phyloP scores from a whole-genome alignment of 2,888 invertebrate species.

The Macrophya alboannulata region DNA sequence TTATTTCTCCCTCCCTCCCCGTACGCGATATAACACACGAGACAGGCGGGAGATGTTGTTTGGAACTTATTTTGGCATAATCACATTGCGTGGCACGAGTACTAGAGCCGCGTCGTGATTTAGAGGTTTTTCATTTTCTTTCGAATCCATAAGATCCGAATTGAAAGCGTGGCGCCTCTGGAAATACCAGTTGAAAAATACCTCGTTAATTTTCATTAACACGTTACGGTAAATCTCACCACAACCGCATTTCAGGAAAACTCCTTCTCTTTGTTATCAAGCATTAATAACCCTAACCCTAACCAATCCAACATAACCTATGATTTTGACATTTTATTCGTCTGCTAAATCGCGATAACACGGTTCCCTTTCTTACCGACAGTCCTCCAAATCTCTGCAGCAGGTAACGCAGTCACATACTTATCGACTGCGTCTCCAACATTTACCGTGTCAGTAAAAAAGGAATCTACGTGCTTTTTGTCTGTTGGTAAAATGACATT shows the following conservation, averaged over 20 bases:
- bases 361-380: conserved; percentile 11
- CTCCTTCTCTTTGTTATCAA: conserved; percentile 45
- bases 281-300: conserved; percentile 11
- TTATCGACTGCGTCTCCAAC: background rate
- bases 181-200: conserved; percentile 64
- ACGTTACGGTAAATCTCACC: background rate
- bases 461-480: background rate
- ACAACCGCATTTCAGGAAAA: background rate
- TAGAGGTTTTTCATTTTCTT: conserved; percentile 68
- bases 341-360: background rate
- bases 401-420: background rate
- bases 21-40: conserved; percentile 52
- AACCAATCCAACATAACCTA: conserved; percentile 11
- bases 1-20: background rate
- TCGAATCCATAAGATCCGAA: conserved; percentile 70
- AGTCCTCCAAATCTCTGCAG: background rate
- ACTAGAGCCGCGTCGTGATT: conserved; percentile 62
- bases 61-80: conserved; percentile 68
- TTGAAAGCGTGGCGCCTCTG: conserved; percentile 72
- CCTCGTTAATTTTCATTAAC: conserved; percentile 39
- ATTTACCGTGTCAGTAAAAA: background rate
- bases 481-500: background rate
- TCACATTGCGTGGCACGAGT: conserved; percentile 57
- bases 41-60: conserved; percentile 62
- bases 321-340: background rate